Evolutionary conservation across 2,888 invertebrate species (phyloP).

Genomic region (Diaphora mendica): DNA sequence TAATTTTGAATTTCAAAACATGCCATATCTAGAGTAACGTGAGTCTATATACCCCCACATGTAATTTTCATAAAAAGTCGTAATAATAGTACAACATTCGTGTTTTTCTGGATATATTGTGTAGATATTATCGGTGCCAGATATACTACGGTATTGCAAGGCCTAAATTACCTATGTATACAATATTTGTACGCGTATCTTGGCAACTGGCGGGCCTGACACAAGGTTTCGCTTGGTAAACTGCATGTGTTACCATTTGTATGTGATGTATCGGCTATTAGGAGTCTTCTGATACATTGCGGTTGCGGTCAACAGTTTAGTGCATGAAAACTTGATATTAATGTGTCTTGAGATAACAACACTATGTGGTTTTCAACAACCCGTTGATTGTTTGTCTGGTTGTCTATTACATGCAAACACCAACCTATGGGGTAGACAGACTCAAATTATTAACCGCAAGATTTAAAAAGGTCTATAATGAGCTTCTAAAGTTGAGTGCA

Average conservation of each 20-base stretch:
- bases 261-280: constrained; percentile 45
- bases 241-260: constrained; percentile 39
- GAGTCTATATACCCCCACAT: not conserved
- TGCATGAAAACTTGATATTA: not conserved
- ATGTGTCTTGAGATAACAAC: constrained; percentile 1
- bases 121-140: not conserved
- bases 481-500: too few relatives aligned
- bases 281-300: constrained; percentile 15
- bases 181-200: constrained; percentile 8
- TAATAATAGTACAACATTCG: not conserved
- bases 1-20: not conserved
- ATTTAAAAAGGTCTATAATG: too few relatives aligned
- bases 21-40: not conserved
- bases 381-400: constrained; percentile 4
- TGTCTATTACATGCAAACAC: too few relatives aligned
- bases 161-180: not conserved
- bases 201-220: constrained; percentile 27
- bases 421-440: too few relatives aligned
- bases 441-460: too few relatives aligned
- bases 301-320: constrained; percentile 26
- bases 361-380: not conserved
- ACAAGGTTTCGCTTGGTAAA: constrained; percentile 42
- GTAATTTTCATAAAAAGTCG: not conserved
- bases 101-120: not conserved
- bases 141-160: not conserved